Evolutionary conservation across 2,888 invertebrate species (phyloP), one percentile per base, ranked within the genome.

Genomic region (Limnephilus auricula): DNA sequence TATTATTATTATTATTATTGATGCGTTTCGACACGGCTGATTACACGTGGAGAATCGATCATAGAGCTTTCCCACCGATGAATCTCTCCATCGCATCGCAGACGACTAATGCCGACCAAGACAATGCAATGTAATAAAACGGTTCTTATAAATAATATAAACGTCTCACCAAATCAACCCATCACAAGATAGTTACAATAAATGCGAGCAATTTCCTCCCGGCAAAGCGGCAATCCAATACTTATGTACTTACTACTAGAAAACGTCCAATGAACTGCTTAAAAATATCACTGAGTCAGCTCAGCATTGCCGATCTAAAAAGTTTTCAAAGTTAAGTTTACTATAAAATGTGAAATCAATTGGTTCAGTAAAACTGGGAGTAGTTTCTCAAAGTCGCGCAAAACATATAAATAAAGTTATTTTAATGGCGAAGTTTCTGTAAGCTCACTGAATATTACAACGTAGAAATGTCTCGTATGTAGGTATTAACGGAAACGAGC

Each of bases 11-110:
- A 65, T 65, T 65, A 65, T 65, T 88, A 78, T 65, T 32, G 34
- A 80, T 90, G 90, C 65, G 32, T 90, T 90, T 80, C 90, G 90
- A 31, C 82, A 90, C 90, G 90, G 50, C 83, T 65, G 90, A 83
- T 32, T 32, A 83, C 83, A 50, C 34, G 37, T 79, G 45, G 82
- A 40, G 83, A 90, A 83, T 83, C 90, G 45, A 83, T 80, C 40
- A 83, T 83, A 40, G 87, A 88, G 30, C 32, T 90, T 50, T 34
- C 34, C 80, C 15, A 89, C 50, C 34, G 6, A 18, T 50, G 40
- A 83, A 83, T 82, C 89, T 89, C n/a, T n/a, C 25, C 30, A 25
- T 13, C 40, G 65, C 40, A 83, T 31, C 45, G n/a, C 82, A 40
- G 80, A 82, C 31, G 90, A 83, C 83, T 83, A 83, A 83, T 88